Base-by-base conservation (phyloP, 2,113 vertebrate genomes). In the Chaetops frenatus region DNA sequence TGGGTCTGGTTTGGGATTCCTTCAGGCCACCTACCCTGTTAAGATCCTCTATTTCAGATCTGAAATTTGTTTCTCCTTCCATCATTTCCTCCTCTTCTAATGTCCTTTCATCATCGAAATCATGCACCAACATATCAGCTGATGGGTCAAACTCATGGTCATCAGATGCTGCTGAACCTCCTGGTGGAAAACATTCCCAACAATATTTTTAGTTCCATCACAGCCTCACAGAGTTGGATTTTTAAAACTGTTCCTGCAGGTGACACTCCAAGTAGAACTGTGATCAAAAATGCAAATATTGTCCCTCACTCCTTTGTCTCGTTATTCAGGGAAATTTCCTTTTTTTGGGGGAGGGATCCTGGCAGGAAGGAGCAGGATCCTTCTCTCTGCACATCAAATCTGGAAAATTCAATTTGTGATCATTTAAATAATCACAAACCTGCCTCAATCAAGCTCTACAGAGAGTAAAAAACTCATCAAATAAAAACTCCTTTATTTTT, bases 61-160 rank as follows among this genome's bases (percentile, higher is more conserved):
- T 98, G 97, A 98, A 98, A 94, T 99, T 99, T 58, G 98, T 98
- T 88, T 99, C 99, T 96, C 99, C 98, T 96, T 99, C 99, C 98
- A 99, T 97, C 98, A 98, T 98, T 97, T 99, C 99, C 97, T 99
- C 99, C 85, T 99, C 99, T 95, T 99, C 99, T 97, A 99, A 96
- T 60, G 99, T 99, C 77, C 99, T 98, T 93, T 99, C 99, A 88
- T 99, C 99, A 92, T 99, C 99, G 97, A 98, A 99, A 98, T 99
- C 99, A 95, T 99, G 99, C 94, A 99, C 98, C 84, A 99, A 98
- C 99, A 99, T 99, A 90, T 99, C 99, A 97, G 98, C 99, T 64
- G 99, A 98, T 77, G 99, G 99, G 97, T 99, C 99, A 93, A 99
- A 99, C 94, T 99, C 99, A 97, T 98, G 98, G 98, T 99, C 99